A percentile compares a stretch with the other conserved stretches of the same genome.
Evolutionary conservation across 2,888 invertebrate species (phyloP).

Genomic region (Cheiracanthium punctorium): DNA sequence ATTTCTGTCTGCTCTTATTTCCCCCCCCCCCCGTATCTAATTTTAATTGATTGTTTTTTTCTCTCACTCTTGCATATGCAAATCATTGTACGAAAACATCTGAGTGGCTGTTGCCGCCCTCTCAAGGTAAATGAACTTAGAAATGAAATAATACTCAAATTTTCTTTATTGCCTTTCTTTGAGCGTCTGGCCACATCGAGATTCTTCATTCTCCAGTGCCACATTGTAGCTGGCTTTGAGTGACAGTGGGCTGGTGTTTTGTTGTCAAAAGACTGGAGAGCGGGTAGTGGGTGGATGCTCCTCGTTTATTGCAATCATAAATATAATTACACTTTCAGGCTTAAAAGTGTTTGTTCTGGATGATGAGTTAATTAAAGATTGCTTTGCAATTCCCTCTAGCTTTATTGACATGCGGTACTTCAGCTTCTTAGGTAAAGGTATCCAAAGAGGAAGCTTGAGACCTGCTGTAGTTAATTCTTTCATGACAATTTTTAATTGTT

Average conservation of each 20-base stretch:
- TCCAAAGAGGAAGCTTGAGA: no score
- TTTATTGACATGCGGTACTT: no score
- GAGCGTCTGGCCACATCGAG: not conserved
- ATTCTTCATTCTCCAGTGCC: not conserved
- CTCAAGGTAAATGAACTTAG: not conserved
- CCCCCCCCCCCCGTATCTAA: not conserved
- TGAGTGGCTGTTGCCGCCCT: not conserved
- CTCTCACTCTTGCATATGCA: not conserved
- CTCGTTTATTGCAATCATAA: not conserved
- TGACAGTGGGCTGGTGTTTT: constrained; percentile 43
- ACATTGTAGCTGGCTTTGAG: not conserved
- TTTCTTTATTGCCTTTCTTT: not conserved
- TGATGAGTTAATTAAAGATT: no score
- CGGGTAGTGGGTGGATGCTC: not conserved
- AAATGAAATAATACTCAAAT: not conserved
- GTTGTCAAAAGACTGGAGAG: constrained; percentile 15
- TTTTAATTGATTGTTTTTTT: not conserved
- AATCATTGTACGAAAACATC: not conserved
- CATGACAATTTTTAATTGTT: no score
- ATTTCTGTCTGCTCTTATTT: no score
- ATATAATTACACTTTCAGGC: not conserved
- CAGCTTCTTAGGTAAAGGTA: no score
- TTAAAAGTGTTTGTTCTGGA: no score
- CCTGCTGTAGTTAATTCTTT: no score
- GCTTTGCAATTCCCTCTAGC: no score